Evolutionary conservation across 1,140 invertebrate species (phyloP).

Genomic region (Drosophila erecta): DNA sequence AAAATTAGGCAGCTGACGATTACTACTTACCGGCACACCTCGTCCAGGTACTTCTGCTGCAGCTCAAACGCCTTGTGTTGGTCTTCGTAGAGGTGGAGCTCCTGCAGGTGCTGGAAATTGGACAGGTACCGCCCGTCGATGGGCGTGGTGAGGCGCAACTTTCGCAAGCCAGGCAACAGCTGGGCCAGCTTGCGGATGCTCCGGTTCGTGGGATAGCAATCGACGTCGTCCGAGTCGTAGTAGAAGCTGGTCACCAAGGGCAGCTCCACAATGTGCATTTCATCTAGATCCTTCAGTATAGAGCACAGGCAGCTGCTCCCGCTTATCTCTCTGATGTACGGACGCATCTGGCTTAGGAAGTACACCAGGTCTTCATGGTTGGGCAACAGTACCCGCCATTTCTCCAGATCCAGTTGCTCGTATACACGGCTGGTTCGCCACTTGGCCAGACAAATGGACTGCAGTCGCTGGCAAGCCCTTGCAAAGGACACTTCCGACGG

Average conservation of each 20-base stretch:
- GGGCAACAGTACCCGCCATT: constrained; percentile 64
- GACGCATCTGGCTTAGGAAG: constrained; percentile 60
- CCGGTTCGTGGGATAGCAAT: constrained; percentile 70
- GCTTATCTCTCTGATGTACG: constrained; percentile 43
- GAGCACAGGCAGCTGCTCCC: constrained; percentile 64
- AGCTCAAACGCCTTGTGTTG: constrained; percentile 71
- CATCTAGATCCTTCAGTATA: constrained; percentile 62
- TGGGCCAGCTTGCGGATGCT: constrained; percentile 61
- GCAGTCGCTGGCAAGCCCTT: constrained; percentile 58
- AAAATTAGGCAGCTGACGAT: not conserved
- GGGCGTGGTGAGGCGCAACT: constrained; percentile 65
- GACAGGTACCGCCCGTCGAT: constrained; percentile 64
- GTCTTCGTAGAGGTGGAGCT: constrained; percentile 72
- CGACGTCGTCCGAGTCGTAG: constrained; percentile 68
- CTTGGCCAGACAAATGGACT: constrained; percentile 49
- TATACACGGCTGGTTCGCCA: constrained; percentile 61
- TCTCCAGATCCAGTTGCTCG: constrained; percentile 61
- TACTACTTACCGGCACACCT: constrained; percentile 58
- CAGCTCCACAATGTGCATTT: constrained; percentile 64
- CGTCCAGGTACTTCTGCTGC: constrained; percentile 67
- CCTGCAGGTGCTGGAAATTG: constrained; percentile 61
- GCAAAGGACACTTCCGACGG: constrained; percentile 63
- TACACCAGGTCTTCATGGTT: constrained; percentile 63
- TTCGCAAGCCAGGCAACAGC: constrained; percentile 61
- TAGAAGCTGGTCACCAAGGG: constrained; percentile 60